Evolutionary conservation across 2,888 invertebrate species (phyloP), one percentile per base, ranked within the genome.

Genomic region (Oscheius myriophilus): DNA sequence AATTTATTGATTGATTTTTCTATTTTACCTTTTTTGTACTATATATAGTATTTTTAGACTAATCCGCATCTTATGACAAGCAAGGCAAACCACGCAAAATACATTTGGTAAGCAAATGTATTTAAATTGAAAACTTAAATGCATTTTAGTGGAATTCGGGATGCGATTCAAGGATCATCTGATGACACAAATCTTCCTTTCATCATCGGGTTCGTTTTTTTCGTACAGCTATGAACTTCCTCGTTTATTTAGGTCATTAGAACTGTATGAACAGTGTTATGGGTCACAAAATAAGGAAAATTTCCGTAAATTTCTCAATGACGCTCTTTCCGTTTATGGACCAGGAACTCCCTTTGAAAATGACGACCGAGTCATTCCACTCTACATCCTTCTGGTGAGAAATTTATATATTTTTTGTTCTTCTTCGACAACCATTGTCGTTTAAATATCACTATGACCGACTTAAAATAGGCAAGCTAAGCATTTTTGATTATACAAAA

Each of bases 311-410:
- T 52, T 67, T 55, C 14, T 51, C 0, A 57, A 54, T 16, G 71
- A 71, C n/a, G 45, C 64, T 1, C 9, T 71, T 14, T 41, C 52
- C 23, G 52, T 64, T 42, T 71, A 51, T 63, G 71, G 71, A 7
- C 67, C 71, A 1, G 64, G 59, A 18, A 71, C 67, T 26, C 45
- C 51, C 1, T 71, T 67, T 26, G 67, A 67, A 39, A 57, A 45
- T 39, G 71, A 71, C 58, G 64, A 63, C 18, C 57, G 67, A 21
- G 55, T 71, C 39, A 58, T 71, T 55, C 67, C 71, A 21, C 33
- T 71, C 23, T 71, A 71, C 51, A 51, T 63, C 21, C 51, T 71
- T 49, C 21, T 67, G 52, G 71, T 71, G 43, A 58, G 71, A 51
- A 7, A 11, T 45, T 6, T 33, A 3, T 33, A 2, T 14, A 3